These are phyloP conservation scores for Cebidichthys violaceus DNA, from an alignment of 2,113 vertebrate genomes.

Conservation along the genomic window DNA sequence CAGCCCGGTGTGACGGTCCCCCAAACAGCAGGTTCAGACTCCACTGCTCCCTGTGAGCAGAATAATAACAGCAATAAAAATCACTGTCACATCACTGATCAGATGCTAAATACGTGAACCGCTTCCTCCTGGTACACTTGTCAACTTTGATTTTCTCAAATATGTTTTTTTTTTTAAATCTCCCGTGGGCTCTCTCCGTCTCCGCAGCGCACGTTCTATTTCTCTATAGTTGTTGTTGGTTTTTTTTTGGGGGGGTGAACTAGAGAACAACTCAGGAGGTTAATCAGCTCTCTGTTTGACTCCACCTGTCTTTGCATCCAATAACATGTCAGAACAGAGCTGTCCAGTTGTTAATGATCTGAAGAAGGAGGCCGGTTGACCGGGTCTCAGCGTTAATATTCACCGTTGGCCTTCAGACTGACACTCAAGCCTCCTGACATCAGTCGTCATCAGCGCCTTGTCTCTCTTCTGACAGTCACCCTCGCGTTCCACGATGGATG, in stretches of 20 bases:
- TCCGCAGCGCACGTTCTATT: slow-evolving; percentile 2
- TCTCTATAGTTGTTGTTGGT: not conserved
- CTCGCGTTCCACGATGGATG: not conserved
- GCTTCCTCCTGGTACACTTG: slow-evolving; percentile 30
- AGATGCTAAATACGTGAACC: slow-evolving; percentile 24
- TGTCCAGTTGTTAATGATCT: slow-evolving; percentile 32
- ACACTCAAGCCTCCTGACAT: not conserved
- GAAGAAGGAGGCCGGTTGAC: not conserved
- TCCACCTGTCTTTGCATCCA: slow-evolving; percentile 25
- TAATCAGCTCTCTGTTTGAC: slow-evolving; percentile 36
- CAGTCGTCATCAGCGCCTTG: slow-evolving; percentile 4
- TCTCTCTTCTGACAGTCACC: not conserved
- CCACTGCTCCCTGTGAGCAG: not conserved
- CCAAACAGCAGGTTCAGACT: slow-evolving; percentile 4
- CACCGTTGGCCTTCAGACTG: slow-evolving; percentile 26
- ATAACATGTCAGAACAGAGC: slow-evolving; percentile 29
- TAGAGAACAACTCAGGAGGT: slow-evolving; percentile 1
- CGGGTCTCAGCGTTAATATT: slow-evolving; percentile 25
- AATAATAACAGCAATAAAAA: slow-evolving; percentile 30
- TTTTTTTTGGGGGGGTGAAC: not conserved
- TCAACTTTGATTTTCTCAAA: slow-evolving; percentile 41
- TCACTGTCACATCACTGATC: slow-evolving; percentile 35
- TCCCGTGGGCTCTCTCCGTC: not conserved
- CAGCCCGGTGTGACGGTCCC: not conserved
- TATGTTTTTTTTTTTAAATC: slow-evolving; percentile 2